These are phyloP conservation scores for Condylura cristata DNA, from an alignment of 2,113 vertebrate genomes.

Conservation along the genomic window DNA sequence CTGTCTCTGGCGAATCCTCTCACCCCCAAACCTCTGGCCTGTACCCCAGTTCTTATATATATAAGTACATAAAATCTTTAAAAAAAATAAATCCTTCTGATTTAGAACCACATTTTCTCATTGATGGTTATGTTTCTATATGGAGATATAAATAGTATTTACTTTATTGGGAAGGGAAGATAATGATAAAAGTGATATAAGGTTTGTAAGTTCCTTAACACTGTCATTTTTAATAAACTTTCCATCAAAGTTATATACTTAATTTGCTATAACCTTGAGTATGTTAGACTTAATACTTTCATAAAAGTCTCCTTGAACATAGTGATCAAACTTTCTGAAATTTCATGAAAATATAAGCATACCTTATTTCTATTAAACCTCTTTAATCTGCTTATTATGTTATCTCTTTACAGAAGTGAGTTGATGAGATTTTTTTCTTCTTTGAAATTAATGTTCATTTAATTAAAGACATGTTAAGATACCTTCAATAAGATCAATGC, in stretches of 20 bases:
- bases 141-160: background rate
- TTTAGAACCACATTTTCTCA: background rate
- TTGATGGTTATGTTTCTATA: background rate
- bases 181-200: background rate
- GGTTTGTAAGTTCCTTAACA: background rate
- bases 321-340: background rate
- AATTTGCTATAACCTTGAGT: conserved; percentile 1
- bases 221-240: background rate
- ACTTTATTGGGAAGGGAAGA: background rate
- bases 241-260: background rate
- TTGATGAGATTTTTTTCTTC: background rate
- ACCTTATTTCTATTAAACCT: background rate
- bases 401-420: background rate
- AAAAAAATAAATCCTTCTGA: no score
- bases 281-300: background rate
- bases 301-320: background rate
- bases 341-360: background rate
- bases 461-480: background rate
- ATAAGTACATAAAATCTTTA: no score
- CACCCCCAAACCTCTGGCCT: no score
- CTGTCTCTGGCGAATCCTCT: no score
- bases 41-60: no score
- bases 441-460: conserved; percentile 1
- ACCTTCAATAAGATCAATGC: background rate
- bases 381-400: background rate